These are phyloP conservation scores for Onychomys leucogaster DNA, from an alignment of 2,797 vertebrate genomes.

Conservation along the genomic window DNA sequence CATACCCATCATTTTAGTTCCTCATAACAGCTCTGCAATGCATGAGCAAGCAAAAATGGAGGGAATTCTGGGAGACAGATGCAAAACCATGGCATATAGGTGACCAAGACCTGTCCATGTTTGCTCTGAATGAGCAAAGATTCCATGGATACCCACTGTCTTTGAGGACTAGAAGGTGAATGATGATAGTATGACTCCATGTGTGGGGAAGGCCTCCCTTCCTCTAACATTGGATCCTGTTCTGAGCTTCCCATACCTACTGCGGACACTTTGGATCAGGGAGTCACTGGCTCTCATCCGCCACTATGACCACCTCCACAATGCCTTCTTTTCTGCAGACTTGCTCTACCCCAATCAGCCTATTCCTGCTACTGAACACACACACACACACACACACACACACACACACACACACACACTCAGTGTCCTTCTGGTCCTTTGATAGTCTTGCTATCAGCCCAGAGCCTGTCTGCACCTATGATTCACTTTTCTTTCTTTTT, in stretches of 20 bases:
- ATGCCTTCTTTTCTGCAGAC: not conserved
- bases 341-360: not conserved
- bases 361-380: not conserved
- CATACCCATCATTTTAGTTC: not conserved
- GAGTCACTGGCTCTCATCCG: not conserved
- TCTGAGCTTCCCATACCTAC: not conserved
- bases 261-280: not conserved
- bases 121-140: slow-evolving; percentile 17
- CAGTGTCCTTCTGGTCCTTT: not conserved
- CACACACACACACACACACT: too few relatives aligned
- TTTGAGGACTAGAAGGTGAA: not conserved
- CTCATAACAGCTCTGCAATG: not conserved
- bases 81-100: not conserved
- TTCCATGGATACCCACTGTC: not conserved
- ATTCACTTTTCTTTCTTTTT: not conserved
- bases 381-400: too few relatives aligned
- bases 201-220: not conserved
- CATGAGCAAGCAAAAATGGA: not conserved
- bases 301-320: not conserved
- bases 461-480: not conserved
- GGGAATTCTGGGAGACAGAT: not conserved
- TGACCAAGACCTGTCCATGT: not conserved
- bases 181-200: not conserved
- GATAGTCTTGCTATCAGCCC: not conserved
- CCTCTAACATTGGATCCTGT: not conserved